Base-by-base conservation (phyloP, 1,140 invertebrate genomes). In the Listronotus bonariensis region DNA sequence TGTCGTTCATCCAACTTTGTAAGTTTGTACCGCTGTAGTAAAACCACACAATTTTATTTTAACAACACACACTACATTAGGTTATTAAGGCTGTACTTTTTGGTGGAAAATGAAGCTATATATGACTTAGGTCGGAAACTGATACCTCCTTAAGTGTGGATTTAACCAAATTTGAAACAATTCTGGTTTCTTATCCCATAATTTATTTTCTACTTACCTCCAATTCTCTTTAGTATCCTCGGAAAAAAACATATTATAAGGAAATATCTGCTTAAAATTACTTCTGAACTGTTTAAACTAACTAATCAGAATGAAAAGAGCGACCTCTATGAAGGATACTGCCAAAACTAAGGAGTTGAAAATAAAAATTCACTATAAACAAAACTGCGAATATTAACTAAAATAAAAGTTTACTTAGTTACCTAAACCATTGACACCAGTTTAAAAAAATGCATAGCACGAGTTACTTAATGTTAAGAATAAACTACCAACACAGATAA, bases 161-260 rank as follows among this genome's bases (percentile, higher is more conserved):
- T 78, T 80, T 93, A 45, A 91, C 88, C 0, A 91, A 93, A 78
- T 93, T 93, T 79, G 90, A 90, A 78, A 86, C 84, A 0, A 86
- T 85, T 77, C 74, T 89, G 55, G 87, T 89, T 6, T 87, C 87
- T 0, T 89, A 88, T 73, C 87, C 87, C 0, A 72, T 87, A 17
- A 89, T 89, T 60, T 87, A 89, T 73, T 89, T 88, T 72, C 88
- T 88, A 0, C 74, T 90, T 32, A 88, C 84, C 6, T 85, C 87
- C 17, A 93, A 92, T 74, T 88, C 91, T 1, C 91, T 92, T 7
- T 73, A 6, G 65, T 73, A 11, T 71, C 71, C 81, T 84, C 86
- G 0, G 83, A 85, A 11, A 86, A 87, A 71, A 88, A n/a, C n/a
- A n/a, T 83, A 84, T 69, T 87, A 88, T 75, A 85, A 87, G 68